Evolutionary conservation across 2,888 invertebrate species (phyloP), one percentile per base, ranked within the genome.

Genomic region (Xestia xanthographa): DNA sequence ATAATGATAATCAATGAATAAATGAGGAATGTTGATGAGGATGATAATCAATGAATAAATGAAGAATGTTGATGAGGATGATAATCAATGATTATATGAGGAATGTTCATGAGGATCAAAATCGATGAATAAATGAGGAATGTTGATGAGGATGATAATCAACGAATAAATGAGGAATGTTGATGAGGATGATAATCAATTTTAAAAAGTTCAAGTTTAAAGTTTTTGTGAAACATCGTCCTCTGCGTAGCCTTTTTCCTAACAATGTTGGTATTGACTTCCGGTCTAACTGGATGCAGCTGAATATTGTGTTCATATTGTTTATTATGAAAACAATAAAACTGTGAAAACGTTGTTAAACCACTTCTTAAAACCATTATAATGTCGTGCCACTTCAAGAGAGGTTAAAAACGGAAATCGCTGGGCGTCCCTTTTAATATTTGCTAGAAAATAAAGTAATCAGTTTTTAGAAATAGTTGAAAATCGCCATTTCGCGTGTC

Each of bases 401-500:
- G 14, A 66, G 43, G 77, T 65, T 60, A 82, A 69, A 74, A 66
- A 81, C 56, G 67, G 68, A 75, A 63, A 78, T 45, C 43, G n/a
- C 22, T 56, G 66, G 71, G 72, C 72, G 68, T 65, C 53, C 14
- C 53, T 84, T 79, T 56, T 72, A 83, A 87, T 77, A 84, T 76
- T 79, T 72, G 60, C 65, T 67, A 80, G 68, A 87, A 80, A 75
- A 90, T 90, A 83, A 88, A 91, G 86, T 88, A 90, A 91, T 91
- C 89, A 91, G 80, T 87, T 85, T 85, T 87, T 84, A 85, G 79
- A 87, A 91, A 87, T 82, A 70, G 77, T 78, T 80, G 88, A 86
- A 91, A 94, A 94, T 93, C 90, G 87, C 86, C 75, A 80, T 86
- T 91, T 94, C 87, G 94, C 94, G 92, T 94, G 94, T 86, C 84